Conservation (phyloP, 1,140 invertebrate species). For the Bicyclus anynana region DNA sequence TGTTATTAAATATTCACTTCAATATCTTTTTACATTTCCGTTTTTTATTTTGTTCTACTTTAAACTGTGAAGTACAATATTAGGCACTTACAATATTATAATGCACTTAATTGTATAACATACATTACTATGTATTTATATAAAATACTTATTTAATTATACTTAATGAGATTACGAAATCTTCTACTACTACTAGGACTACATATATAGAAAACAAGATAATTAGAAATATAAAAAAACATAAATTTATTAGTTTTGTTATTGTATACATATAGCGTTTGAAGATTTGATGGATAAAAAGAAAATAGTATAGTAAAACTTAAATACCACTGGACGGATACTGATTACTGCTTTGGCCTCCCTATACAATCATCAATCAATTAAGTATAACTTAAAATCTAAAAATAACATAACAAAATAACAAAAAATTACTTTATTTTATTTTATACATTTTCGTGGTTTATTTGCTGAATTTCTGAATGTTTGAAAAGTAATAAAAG, state of each 20-base stretch:
- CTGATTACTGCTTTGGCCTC: slow-evolving; percentile 72
- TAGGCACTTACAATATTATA: background rate
- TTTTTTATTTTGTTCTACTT: too few species aligned
- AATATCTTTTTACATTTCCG: too few species aligned
- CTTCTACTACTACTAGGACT: background rate
- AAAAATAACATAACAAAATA: slow-evolving; percentile 22
- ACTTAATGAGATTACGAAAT: too few species aligned
- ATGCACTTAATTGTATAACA: background rate
- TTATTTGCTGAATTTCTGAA: background rate
- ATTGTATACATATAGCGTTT: background rate
- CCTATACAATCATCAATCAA: too few species aligned
- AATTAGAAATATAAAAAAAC: background rate
- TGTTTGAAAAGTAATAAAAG: background rate
- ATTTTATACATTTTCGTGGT: background rate
- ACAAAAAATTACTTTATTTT: background rate
- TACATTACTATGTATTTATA: too few species aligned
- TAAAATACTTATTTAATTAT: too few species aligned
- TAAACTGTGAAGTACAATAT: background rate
- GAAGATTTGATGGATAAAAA: slow-evolving; percentile 13
- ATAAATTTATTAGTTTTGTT: background rate
- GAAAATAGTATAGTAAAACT: slow-evolving; percentile 38
- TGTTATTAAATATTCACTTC: too few species aligned
- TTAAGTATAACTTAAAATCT: too few species aligned
- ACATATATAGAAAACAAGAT: background rate
- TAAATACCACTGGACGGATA: slow-evolving; percentile 73